Evolutionary conservation across 2,113 vertebrate species (phyloP).

Genomic region (Jacana jacana): DNA sequence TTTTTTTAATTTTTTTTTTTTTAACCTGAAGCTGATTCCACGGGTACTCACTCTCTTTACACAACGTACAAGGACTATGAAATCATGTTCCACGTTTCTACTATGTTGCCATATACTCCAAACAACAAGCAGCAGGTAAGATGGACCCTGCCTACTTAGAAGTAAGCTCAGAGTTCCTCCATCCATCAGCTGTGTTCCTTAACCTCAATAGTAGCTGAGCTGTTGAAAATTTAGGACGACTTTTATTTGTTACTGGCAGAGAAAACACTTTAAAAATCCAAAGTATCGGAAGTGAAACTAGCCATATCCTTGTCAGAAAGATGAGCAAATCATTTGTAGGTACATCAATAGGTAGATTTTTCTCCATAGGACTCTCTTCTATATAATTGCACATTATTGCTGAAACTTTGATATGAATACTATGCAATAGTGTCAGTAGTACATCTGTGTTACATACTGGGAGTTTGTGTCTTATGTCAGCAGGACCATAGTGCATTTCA

Average conservation of each 20-base stretch:
- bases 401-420: neutral
- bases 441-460: neutral
- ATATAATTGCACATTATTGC: neutral
- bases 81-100: conserved; percentile 97
- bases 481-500: neutral
- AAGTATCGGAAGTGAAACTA: neutral
- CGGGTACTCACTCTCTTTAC: conserved; percentile 92
- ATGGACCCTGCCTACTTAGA: neutral
- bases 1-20: conserved; percentile 33
- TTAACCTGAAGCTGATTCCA: conserved; percentile 87
- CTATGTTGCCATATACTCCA: conserved; percentile 93
- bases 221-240: neutral
- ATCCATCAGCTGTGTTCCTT: neutral
- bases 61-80: conserved; percentile 96
- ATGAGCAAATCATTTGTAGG: neutral
- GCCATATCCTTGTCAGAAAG: neutral
- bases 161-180: neutral
- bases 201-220: neutral
- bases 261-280: neutral
- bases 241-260: neutral
- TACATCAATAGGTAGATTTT: neutral
- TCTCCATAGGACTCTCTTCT: neutral
- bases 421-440: neutral
- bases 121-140: conserved; percentile 97
- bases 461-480: neutral